A percentile compares a stretch with the other conserved stretches of the same genome.
Conservation (phyloP, 2,888 invertebrate species). For the Lepidochitona cinerea region DNA sequence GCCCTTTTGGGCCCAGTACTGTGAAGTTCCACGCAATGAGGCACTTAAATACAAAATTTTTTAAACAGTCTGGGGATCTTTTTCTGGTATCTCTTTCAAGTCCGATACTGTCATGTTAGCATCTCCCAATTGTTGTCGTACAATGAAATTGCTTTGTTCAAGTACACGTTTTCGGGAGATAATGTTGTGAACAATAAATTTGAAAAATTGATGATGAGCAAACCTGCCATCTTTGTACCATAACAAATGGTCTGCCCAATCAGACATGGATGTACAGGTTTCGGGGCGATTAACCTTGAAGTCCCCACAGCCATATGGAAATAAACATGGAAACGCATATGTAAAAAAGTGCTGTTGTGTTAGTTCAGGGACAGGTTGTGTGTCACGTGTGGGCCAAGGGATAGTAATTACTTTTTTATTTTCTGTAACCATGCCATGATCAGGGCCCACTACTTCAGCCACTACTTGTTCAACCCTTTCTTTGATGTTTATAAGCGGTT, state of each 20-base stretch:
- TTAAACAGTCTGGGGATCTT: neutral
- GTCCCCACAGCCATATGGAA: conserved; percentile 16
- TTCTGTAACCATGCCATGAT: conserved; percentile 5
- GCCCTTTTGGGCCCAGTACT: conserved; percentile 18
- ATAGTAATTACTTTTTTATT: conserved; percentile 14
- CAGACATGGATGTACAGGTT: conserved; percentile 4
- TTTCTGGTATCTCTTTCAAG: neutral
- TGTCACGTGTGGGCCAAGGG: conserved; percentile 24
- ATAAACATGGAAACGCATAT: conserved; percentile 23
- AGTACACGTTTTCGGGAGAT: conserved; percentile 4
- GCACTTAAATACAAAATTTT: conserved; percentile 23
- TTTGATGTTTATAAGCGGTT: neutral
- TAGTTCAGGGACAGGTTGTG: conserved; percentile 1
- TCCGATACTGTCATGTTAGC: neutral
- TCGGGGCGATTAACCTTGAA: conserved; percentile 9
- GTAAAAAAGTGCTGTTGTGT: conserved; percentile 13
- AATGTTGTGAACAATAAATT: conserved; percentile 13
- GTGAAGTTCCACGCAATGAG: conserved; percentile 14
- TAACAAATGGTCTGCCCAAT: conserved; percentile 6
- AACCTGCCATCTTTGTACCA: conserved; percentile 16
- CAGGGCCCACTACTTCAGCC: conserved; percentile 1
- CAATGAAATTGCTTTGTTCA: neutral
- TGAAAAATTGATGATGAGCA: conserved; percentile 16
- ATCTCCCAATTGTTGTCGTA: conserved; percentile 5
- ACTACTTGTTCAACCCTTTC: conserved; percentile 10